phyloP scores from a whole-genome alignment of 1,140 invertebrate species.

The Cydia splendana region DNA sequence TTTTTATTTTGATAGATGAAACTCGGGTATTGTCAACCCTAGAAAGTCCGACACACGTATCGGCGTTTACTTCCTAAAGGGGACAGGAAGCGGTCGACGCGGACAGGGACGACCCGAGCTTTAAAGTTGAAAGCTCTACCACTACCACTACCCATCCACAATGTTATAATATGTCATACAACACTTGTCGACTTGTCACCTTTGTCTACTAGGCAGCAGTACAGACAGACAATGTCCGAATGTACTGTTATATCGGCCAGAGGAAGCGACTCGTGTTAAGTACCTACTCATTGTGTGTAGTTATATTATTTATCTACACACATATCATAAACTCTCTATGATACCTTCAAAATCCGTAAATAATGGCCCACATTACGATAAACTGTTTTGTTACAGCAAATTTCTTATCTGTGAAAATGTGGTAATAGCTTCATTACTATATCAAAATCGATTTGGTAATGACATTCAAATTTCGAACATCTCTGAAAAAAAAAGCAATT shows the following conservation, averaged over 20 bases:
- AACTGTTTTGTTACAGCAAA: too few species aligned
- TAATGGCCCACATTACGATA: too few species aligned
- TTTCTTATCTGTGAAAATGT: too few species aligned
- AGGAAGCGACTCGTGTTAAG: background rate
- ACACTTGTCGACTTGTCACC: background rate
- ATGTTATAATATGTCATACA: slow-evolving; percentile 35
- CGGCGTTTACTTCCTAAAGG: slow-evolving; percentile 63
- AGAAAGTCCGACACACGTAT: slow-evolving; percentile 45
- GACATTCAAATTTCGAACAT: too few species aligned
- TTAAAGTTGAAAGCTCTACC: slow-evolving; percentile 42
- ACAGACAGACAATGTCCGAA: background rate
- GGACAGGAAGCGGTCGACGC: slow-evolving; percentile 58
- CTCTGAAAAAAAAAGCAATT: too few species aligned
- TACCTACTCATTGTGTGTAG: background rate
- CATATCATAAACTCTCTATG: too few species aligned
- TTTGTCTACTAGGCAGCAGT: background rate
- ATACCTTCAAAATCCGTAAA: too few species aligned
- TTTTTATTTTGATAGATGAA: too few species aligned
- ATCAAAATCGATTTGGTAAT: too few species aligned
- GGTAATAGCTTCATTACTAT: too few species aligned
- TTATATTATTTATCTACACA: too few species aligned
- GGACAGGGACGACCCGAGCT: slow-evolving; percentile 47
- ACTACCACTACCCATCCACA: slow-evolving; percentile 38
- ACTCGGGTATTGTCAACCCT: background rate
- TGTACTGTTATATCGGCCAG: background rate